Base-by-base conservation (phyloP, 2,797 vertebrate genomes). In the Enteromius mattozi region DNA sequence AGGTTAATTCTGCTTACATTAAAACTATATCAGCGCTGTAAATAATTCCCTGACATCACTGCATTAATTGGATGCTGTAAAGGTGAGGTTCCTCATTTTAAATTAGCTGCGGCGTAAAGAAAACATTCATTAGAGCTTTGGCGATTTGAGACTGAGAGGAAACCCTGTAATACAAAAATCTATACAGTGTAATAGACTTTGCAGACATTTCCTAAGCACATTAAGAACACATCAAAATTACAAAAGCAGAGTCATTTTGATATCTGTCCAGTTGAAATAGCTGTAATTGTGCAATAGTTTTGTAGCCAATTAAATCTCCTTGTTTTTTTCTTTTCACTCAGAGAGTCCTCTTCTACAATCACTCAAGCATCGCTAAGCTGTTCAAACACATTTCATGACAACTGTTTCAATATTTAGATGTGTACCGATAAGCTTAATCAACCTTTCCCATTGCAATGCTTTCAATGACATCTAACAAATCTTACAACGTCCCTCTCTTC, bases 1-100 rank as follows among this genome's bases (percentile, higher is more conserved):
- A 80, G 82, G 79, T 81, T 81, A 42, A 85, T 87, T 87, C 37
- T 59, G 78, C 80, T 81, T 81, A 56, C 66, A 84, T 87, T 89
- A 79, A 82, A 86, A 37, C 8, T 56, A 47, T 78, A 78, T 77
- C 72, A 84, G 47, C 2, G 13, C 63, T 69, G 63, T 81, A 76
- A 81, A 82, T 87, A 82, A 81, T 85, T 80, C 42, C 61, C 63
- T 42, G 47, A 63, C 68, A 74, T 81, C 27, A 65, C 30, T 61
- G 35, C 12, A 21, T 71, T 84, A 84, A 88, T 84, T 84, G 80
- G 71, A 78, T 68, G 33, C 21, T 75, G 51, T 70, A 70, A 83
- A 83, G 61, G 76, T 83, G 78, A 85, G 56, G 70, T 78, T 81
- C 51, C 27, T 86, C n/a, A 51, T 85, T 83, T 54, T 78, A 83